Evolutionary conservation across 2,113 vertebrate species (phyloP), one percentile per base, ranked within the genome.

Genomic region (Hucho hucho): DNA sequence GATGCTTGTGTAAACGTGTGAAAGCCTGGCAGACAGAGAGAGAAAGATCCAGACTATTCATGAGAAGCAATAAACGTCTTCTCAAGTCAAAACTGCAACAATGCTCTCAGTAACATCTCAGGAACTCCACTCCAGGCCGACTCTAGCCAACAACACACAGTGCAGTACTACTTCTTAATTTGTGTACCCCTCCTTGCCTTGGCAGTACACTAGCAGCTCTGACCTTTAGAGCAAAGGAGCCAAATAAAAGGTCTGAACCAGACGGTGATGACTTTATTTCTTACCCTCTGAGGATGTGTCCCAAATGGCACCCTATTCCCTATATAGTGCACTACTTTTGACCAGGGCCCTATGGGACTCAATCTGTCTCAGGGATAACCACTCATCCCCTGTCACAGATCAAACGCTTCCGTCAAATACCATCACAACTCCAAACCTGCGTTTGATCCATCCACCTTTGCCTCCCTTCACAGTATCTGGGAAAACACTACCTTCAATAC

Each of bases 381-480:
- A 65, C 72, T 72, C 29, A 65, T 75, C 26, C 75, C 59, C 43
- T 68, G 18, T 70, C 65, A 58, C 74, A 69, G 70, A 78, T 87
- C 84, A 83, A 83, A 86, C 63, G 29, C 29, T 80, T 7, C 12
- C 7, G 47, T 87, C 78, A 81, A 77, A 81, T 59, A 22, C 75
- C 69, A 49, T 74, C 81, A 32, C 53, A 69, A 72, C 74, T 73
- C 84, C 29, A 47, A 71, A 74, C 74, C 22, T 1, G 64, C 25
- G 67, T 29, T 58, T 14, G 0, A 69, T 75, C 70, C 37, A 70
- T 80, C 84, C 80, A 82, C 78, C 82, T 86, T 78, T 73, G 76
- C 13, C 70, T 61, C 78, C 13, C 70, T 58, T 74, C 9, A 1
- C 18, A 47, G 26, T 64, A 53, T 65, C 53, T 2, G 2, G 43